Evolutionary conservation across 2,797 vertebrate genomes (phyloP), one percentile per base, ranked within the genome.

Genomic region (Scyliorhinus canicula): DNA sequence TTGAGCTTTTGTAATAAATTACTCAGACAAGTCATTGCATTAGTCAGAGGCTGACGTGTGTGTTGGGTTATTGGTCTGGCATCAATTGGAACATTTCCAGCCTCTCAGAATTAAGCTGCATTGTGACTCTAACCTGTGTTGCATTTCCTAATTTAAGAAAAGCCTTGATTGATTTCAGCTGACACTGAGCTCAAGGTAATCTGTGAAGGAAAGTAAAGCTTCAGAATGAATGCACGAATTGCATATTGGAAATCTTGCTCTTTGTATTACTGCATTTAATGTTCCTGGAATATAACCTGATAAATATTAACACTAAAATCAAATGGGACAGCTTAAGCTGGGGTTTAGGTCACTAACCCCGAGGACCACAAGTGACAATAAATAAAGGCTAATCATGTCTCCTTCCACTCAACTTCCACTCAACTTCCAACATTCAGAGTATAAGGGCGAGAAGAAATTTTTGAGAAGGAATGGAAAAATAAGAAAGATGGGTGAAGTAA

Each of bases 401-500:
- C 50, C 52, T 60, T 90, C 57, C 57, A 91, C 57, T 91, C n/a
- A 63, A n/a, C 52, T 60, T 90, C 57, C 57, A 91, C 57, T 91
- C n/a, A 63, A n/a, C 35, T 65, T 1, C 35, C 88, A 91, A 71
- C 35, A 26, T 91, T 63, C 79, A 24, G 35, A 19, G 57, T 24
- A 35, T 5, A 26, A 90, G 28, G 28, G 3, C 2, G 2, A 40
- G 19, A 24, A 63, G 88, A 6, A n/a, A 63, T 91, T n/a, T 44
- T 91, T 21, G 26, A 65, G 88, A 24, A 65, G 28, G 63, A 47
- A 95, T 67, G 88, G 31, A 74, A 95, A 95, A 95, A 95, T 94
- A 88, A 94, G 44, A 77, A 77, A 69, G 71, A 95, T 85, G 60
- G 69, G 60, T 91, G 95, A n/a, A n/a, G n/a, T n/a, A n/a, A n/a